Evolutionary conservation across 2,113 vertebrate species (phyloP).

Genomic region (Mesoclemmys tuberculata): DNA sequence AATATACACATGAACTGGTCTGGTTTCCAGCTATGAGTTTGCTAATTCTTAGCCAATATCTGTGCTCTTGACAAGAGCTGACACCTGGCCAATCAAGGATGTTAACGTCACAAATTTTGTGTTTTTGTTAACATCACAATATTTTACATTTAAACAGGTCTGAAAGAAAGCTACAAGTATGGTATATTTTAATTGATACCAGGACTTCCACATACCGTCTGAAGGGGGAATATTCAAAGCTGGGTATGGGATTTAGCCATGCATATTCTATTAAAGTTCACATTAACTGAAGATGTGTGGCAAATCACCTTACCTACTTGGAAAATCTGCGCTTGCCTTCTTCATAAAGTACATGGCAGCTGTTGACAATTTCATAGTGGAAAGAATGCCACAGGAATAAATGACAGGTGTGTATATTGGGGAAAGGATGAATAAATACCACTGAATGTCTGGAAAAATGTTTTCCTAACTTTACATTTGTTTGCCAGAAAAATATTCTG

Average conservation of each 20-base stretch:
- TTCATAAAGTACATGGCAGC: neutral
- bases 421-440: neutral
- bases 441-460: neutral
- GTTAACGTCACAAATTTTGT: neutral
- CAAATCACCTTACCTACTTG: neutral
- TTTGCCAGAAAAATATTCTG: neutral
- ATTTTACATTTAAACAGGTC: constrained; percentile 53
- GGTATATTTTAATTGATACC: neutral
- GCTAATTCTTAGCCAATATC: neutral
- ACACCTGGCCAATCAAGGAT: neutral
- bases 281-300: neutral
- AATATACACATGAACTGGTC: neutral
- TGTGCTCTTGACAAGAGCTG: neutral
- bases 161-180: constrained; percentile 42
- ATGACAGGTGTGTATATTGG: neutral
- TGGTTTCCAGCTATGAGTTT: neutral
- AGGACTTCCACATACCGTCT: constrained; percentile 61
- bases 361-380: neutral
- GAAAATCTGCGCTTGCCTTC: neutral
- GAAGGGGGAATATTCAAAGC: constrained; percentile 31
- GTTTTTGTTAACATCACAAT: neutral
- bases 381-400: neutral
- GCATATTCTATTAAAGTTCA: constrained; percentile 3
- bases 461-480: neutral
- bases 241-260: constrained; percentile 35